Evolutionary conservation across 1,140 invertebrate genomes (phyloP).

Genomic region (Aphidius ervi): DNA sequence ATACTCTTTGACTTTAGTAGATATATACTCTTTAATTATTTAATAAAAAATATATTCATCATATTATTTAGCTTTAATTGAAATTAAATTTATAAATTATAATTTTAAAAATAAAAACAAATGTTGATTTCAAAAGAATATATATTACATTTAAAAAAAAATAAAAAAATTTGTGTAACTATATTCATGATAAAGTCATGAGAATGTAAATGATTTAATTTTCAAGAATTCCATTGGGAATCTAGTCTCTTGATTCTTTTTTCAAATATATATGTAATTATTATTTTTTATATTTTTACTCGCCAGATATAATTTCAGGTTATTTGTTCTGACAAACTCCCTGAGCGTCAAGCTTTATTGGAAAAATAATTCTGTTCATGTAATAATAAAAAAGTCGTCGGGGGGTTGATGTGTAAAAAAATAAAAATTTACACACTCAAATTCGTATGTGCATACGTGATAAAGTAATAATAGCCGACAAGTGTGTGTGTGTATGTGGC

Average conservation of each 20-base stretch:
- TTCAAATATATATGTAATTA: conserved; percentile 29
- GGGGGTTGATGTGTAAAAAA: not conserved
- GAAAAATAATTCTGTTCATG: conserved; percentile 43
- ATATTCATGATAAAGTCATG: conserved; percentile 7
- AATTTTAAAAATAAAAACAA: not conserved
- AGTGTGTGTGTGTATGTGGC: not conserved
- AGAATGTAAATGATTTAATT: conserved; percentile 47
- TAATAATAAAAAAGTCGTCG: conserved; percentile 28
- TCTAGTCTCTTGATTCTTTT: conserved; percentile 29
- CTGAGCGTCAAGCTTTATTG: conserved; percentile 1
- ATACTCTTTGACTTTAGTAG: no score
- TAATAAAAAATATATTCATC: no score
- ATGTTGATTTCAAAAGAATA: not conserved
- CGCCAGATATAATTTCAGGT: not conserved
- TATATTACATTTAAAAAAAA: not conserved
- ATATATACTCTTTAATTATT: no score
- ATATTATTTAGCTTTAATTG: no score
- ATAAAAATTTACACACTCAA: not conserved
- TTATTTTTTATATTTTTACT: conserved; percentile 3
- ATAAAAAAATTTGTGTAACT: no score
- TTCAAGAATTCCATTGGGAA: conserved; percentile 38
- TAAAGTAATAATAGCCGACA: not conserved
- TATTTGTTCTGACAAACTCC: conserved; percentile 2
- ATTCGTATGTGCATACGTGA: no score
- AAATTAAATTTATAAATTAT: not conserved